Evolutionary conservation across 2,797 vertebrate species (phyloP).

Genomic region (Brachymystax lenok): DNA sequence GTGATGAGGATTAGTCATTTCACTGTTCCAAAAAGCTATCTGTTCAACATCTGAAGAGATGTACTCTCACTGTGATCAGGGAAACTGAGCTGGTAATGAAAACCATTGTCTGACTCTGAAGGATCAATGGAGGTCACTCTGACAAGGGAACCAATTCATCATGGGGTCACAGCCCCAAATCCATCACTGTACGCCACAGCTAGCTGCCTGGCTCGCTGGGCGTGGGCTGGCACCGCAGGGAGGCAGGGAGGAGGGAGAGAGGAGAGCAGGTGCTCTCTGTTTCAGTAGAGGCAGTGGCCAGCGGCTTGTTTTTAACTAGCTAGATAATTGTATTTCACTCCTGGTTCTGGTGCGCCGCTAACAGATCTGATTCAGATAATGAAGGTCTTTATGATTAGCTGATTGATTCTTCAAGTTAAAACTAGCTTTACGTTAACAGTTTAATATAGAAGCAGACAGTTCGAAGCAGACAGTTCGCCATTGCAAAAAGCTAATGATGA

Average conservation of each 20-base stretch:
- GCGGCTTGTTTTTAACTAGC: not conserved
- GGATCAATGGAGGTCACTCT: slow-evolving; percentile 15
- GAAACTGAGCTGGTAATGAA: slow-evolving; percentile 6
- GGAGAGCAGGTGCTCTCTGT: not conserved
- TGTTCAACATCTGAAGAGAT: slow-evolving; percentile 13
- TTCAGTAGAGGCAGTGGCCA: not conserved
- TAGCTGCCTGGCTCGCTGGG: not conserved
- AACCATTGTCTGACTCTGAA: slow-evolving; percentile 2
- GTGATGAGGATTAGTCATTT: slow-evolving; percentile 32
- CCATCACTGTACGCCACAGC: not conserved
- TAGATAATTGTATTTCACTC: not conserved
- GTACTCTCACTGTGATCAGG: slow-evolving; percentile 13
- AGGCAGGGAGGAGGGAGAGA: not conserved
- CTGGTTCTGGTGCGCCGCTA: not conserved
- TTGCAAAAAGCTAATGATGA: not conserved
- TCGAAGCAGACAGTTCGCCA: not conserved
- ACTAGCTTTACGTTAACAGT: not conserved
- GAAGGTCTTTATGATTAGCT: not conserved
- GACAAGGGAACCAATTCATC: slow-evolving; percentile 14
- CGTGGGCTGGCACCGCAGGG: not conserved
- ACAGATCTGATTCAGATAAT: not conserved
- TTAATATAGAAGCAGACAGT: too few relatives aligned
- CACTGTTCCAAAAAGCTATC: slow-evolving; percentile 38
- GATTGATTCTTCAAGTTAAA: not conserved
- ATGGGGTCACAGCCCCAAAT: slow-evolving; percentile 6